Evolutionary conservation across 2,888 invertebrate genomes (phyloP).

Genomic region (Rhagonycha fulva): DNA sequence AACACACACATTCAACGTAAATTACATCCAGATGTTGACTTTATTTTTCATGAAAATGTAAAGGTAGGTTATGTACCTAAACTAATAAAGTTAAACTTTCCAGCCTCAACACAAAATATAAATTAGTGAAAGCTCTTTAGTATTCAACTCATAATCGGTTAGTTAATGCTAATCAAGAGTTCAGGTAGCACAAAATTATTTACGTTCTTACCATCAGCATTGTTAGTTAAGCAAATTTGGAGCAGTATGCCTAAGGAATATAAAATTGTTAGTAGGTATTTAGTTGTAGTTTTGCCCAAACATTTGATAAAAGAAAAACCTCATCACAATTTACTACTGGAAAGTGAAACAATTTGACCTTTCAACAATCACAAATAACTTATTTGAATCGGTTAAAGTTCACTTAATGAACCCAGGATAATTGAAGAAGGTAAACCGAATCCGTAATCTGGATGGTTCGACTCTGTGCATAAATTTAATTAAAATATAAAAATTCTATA

Average conservation of each 20-base stretch:
- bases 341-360: no score
- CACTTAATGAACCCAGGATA: background rate
- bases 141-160: background rate
- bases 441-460: background rate
- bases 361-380: no score
- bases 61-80: background rate
- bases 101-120: background rate
- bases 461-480: background rate
- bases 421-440: background rate
- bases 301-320: no score
- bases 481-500: background rate
- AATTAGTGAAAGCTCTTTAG: background rate
- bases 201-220: background rate
- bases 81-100: background rate
- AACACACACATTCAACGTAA: background rate
- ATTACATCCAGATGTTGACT: background rate
- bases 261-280: background rate
- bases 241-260: background rate
- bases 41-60: background rate
- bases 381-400: background rate
- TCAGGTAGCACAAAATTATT: background rate
- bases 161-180: background rate
- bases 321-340: no score
- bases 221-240: background rate
- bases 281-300: background rate